Conservation (phyloP, 1,140 invertebrate genomes). For the Armadillidium nasatum region DNA sequence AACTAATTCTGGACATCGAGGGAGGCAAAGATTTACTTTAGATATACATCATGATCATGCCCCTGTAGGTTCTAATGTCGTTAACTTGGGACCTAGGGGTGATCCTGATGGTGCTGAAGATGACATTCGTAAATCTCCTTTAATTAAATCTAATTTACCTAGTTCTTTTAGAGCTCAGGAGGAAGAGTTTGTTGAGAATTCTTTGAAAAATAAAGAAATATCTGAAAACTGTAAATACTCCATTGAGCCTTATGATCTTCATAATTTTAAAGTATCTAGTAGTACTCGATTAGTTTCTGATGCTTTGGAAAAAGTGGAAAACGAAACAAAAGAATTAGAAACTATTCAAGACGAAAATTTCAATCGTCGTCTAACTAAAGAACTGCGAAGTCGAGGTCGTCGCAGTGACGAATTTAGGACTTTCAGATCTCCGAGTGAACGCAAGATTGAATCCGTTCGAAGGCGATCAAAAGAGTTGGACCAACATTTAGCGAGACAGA, state of each 20-base stretch:
- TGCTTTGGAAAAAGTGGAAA: constrained; percentile 43
- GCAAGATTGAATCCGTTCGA: constrained; percentile 69
- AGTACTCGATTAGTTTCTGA: constrained; percentile 24
- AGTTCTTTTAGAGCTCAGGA: constrained; percentile 13
- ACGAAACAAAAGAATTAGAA: constrained; percentile 37
- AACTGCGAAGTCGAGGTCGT: constrained; percentile 62
- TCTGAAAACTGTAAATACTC: no score
- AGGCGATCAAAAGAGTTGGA: constrained; percentile 59
- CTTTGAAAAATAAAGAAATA: constrained; percentile 18
- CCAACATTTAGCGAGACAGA: constrained; percentile 31
- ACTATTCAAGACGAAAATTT: constrained; percentile 59
- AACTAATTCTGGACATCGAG: no score
- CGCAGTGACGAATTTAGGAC: constrained; percentile 62
- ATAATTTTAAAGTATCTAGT: constrained; percentile 24
- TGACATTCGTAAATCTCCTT: constrained; percentile 30
- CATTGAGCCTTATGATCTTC: not conserved
- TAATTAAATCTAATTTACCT: not conserved
- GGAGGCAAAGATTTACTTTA: no score
- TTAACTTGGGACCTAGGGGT: constrained; percentile 14
- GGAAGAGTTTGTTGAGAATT: constrained; percentile 28
- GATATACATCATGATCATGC: not conserved
- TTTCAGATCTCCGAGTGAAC: constrained; percentile 69
- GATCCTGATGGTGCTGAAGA: constrained; percentile 42
- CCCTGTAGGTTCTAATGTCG: not conserved
- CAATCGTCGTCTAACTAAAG: constrained; percentile 62